Percentiles rank a stretch among this genome's conserved stretches.
phyloP scores from a whole-genome alignment of 1,140 invertebrate genomes.

The Drosophila tani region DNA sequence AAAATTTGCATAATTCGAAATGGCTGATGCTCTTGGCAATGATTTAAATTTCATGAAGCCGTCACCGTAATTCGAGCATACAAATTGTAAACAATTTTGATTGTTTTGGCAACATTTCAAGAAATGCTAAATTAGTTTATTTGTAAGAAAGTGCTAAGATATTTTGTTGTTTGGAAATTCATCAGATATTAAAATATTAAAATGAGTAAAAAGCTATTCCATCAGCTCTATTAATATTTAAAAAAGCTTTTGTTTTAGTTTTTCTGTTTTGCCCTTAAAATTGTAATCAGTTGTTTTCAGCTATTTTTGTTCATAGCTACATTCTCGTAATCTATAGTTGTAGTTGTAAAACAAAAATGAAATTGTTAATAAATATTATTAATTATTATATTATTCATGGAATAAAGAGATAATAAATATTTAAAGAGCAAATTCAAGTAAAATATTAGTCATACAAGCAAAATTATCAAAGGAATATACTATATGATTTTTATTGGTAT shows the following conservation, averaged over 20 bases:
- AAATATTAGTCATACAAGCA: background rate
- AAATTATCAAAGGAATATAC: background rate
- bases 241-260: background rate
- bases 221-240: background rate
- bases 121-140: constrained; percentile 4
- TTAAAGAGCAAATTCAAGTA: no score
- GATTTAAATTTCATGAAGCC: constrained; percentile 29
- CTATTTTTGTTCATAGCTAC: background rate
- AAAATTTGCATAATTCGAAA: constrained; percentile 58
- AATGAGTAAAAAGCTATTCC: background rate
- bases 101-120: background rate
- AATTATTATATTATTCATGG: no score
- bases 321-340: constrained; percentile 9
- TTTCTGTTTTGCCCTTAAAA: background rate
- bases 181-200: no score
- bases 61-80: constrained; percentile 9
- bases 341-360: constrained; percentile 67
- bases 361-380: no score
- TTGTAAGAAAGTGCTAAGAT: no score
- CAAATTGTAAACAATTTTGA: constrained; percentile 10
- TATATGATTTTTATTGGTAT: background rate
- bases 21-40: constrained; percentile 30
- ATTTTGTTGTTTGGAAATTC: background rate
- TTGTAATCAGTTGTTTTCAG: background rate
- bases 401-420: no score